Percentiles rank a stretch among this genome's conserved stretches.
phyloP scores from a whole-genome alignment of 2,113 vertebrate species.

The Hypomesus transpacificus region DNA sequence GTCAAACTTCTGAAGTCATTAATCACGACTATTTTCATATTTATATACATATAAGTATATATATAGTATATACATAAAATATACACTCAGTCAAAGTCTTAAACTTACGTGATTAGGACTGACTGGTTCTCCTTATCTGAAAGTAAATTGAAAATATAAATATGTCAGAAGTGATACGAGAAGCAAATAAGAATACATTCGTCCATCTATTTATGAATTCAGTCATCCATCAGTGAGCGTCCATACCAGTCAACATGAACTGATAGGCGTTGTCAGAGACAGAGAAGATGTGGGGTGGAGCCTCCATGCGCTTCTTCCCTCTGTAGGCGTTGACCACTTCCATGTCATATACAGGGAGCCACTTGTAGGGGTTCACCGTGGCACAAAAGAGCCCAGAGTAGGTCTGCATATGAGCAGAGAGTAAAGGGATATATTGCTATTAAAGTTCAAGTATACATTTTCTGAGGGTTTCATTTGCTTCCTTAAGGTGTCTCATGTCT shows the following conservation, averaged over 20 bases:
- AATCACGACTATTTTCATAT: not conserved
- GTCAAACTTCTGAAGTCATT: not conserved
- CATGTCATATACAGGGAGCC: constrained; percentile 69
- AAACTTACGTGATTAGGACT: constrained; percentile 74
- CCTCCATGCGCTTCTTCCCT: constrained; percentile 73
- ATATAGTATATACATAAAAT: not conserved
- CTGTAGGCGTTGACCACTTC: constrained; percentile 70
- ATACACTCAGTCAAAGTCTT: not conserved
- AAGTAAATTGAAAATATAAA: constrained; percentile 11
- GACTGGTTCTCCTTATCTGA: constrained; percentile 74
- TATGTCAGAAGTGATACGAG: not conserved
- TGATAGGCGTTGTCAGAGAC: constrained; percentile 79
- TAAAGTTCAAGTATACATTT: not conserved
- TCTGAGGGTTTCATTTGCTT: not conserved
- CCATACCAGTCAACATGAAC: constrained; percentile 76
- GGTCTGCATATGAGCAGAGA: constrained; percentile 44
- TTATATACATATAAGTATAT: not conserved
- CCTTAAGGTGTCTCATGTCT: too few species aligned
- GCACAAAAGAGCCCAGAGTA: constrained; percentile 72
- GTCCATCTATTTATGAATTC: too few species aligned
- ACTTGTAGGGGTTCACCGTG: constrained; percentile 74
- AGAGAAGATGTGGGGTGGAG: constrained; percentile 76
- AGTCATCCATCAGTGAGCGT: not conserved
- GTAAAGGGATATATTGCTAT: not conserved
- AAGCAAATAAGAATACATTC: not conserved